Evolutionary conservation across 2,113 vertebrate species (phyloP).

Genomic region (Pantherophis guttatus): DNA sequence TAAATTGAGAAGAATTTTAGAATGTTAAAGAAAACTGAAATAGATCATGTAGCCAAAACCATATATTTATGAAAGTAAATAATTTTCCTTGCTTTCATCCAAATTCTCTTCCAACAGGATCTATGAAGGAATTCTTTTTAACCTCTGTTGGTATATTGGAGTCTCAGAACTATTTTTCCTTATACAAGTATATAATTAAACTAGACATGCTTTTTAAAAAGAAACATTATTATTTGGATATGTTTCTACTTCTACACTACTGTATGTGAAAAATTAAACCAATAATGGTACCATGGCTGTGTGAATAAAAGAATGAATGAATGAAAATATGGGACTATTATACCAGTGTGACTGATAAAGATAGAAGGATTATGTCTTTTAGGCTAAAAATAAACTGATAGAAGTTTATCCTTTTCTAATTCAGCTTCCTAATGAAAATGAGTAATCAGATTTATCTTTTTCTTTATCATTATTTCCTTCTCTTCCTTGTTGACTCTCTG

Average conservation of each 20-base stretch:
- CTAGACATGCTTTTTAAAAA: neutral
- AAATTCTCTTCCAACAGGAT: neutral
- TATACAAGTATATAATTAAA: neutral
- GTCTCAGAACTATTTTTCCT: neutral
- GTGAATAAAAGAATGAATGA: neutral
- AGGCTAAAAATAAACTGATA: neutral
- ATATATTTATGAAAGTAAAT: neutral
- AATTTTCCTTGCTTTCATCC: neutral
- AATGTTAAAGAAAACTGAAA: neutral
- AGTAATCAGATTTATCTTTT: neutral
- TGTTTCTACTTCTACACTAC: neutral
- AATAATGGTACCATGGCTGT: neutral
- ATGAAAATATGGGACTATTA: neutral
- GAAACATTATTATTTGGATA: neutral
- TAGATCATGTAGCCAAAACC: neutral
- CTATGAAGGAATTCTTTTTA: neutral
- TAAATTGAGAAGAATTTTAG: neutral
- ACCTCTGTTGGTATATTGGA: neutral
- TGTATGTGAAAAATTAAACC: neutral
- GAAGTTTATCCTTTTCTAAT: neutral
- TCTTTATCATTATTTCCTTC: neutral
- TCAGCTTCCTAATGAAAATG: neutral
- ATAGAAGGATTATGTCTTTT: neutral
- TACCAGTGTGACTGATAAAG: neutral
- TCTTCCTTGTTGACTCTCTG: neutral